A percentile compares a stretch with the other conserved stretches of the same genome.
These are phyloP conservation scores for Opisthocomus hoazin DNA, from an alignment of 2,113 vertebrate genomes.

Conservation along the genomic window DNA sequence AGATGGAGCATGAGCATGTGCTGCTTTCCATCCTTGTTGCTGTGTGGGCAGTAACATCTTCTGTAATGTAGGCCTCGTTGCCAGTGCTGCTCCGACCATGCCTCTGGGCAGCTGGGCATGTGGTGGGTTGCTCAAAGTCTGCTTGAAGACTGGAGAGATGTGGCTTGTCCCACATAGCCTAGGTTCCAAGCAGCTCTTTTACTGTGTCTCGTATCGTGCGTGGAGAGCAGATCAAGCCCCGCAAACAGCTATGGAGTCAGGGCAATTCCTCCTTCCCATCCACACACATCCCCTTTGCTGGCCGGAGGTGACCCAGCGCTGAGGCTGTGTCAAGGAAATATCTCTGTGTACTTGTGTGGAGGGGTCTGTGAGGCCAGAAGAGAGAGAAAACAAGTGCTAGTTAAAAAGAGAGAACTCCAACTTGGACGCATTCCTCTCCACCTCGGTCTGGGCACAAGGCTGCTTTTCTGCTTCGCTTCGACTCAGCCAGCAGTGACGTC, in stretches of 20 bases:
- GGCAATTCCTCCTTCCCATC: background rate
- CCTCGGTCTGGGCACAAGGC: background rate
- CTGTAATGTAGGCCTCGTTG: background rate
- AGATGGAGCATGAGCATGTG: background rate
- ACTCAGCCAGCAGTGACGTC: background rate
- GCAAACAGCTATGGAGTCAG: background rate
- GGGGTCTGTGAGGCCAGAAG: background rate
- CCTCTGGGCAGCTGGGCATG: background rate
- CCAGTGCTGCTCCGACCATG: background rate
- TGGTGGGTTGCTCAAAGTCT: background rate
- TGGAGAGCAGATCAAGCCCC: background rate
- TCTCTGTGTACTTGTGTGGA: background rate
- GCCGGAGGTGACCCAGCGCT: background rate
- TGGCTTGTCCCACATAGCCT: background rate
- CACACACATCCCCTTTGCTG: background rate
- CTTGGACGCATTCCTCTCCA: background rate
- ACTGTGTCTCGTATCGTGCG: rapidly evolving
- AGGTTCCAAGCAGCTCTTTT: background rate
- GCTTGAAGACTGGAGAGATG: background rate
- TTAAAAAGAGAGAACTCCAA: background rate
- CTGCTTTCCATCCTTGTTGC: background rate
- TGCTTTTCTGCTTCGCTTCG: background rate
- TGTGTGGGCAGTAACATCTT: background rate
- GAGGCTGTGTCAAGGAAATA: background rate
- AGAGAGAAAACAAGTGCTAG: background rate